Base-by-base conservation (phyloP, 2,113 vertebrate species). In the Pterophyllum scalare region DNA sequence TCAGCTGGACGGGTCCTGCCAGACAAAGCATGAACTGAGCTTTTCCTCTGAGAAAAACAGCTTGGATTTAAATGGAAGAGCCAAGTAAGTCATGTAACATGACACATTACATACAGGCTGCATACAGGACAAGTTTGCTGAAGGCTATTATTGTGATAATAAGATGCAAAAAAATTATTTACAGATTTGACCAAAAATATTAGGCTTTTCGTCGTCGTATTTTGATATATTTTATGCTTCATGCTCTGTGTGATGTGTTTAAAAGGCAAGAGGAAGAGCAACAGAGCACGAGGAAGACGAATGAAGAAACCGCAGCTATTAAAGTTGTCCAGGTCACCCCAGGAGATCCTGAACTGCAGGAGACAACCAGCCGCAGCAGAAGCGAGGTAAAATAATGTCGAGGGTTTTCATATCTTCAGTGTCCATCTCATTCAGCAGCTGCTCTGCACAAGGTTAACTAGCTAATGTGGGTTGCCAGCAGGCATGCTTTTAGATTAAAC, bases 331-430 rank as follows among this genome's bases (percentile, higher is more conserved):
- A 57, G 76, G 84, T 88, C 19, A 81, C 82, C 2, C 56, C 70
- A n/a, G 62, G 17, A 15, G 90, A 90, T 2, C 5, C 15, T 7
- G 20, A 80, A 28, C 40, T 28, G 9, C 82, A 79, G 80, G 87
- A 84, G 46, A 7, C 70, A 0, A 65, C 35, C 13, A 33, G 82
- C 4, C 24, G 24, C 77, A 75, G 59, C 76, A 83, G 26, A 46
- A 80, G n/a, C 61, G 80, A 90, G 90, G 95, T 95, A 56, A 70
- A 86, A 83, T 67, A 26, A 28, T 7, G 46, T 15, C 14, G 15
- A 59, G 3, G 13, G 2, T 26, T 59, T 28, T 31, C 58, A 28
- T 31, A 15, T 17, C 59, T 59, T 31, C 7, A 8, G 7, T 31
- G 58, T 59, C 4, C 58, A 31, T 7, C 7, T 59, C 31, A 59